phyloP scores from a whole-genome alignment of 2,888 invertebrate species.

The Pristionchus japonicus region DNA sequence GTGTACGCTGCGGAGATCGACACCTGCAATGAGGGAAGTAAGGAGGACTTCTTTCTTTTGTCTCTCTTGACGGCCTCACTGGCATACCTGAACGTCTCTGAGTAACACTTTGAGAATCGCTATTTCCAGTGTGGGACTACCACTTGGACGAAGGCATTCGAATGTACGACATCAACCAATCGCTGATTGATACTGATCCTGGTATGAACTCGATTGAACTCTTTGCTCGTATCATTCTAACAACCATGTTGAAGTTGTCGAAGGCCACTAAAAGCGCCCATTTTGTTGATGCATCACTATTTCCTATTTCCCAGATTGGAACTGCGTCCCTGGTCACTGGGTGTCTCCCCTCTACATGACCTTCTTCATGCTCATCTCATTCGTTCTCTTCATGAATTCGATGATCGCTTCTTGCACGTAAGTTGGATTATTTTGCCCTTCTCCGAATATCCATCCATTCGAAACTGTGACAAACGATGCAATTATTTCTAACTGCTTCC shows the following conservation, averaged over 20 bases:
- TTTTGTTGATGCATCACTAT: too few species aligned
- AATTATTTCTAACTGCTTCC: too few species aligned
- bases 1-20: constrained; percentile 95
- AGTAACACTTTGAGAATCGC: background rate
- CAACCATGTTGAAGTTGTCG: too few species aligned
- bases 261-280: too few species aligned
- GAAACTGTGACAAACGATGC: too few species aligned
- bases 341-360: constrained; percentile 93
- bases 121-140: constrained; percentile 62
- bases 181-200: background rate
- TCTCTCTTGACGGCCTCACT: background rate
- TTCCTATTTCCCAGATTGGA: constrained; percentile 49
- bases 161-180: constrained; percentile 55
- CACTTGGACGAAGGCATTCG: constrained; percentile 60
- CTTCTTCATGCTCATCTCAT: constrained; percentile 93
- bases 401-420: constrained; percentile 96
- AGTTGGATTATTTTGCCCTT: constrained; percentile 57
- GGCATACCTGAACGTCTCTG: background rate
- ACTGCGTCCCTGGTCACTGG: constrained; percentile 80
- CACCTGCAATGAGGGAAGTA: constrained; percentile 74
- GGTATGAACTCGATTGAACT: background rate
- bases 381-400: constrained; percentile 95
- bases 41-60: background rate
- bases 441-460: too few species aligned
- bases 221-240: background rate